A percentile compares a stretch with the other conserved stretches of the same genome.
Conservation (phyloP, 1,140 invertebrate species). For the Brachionus calyciflorus region DNA sequence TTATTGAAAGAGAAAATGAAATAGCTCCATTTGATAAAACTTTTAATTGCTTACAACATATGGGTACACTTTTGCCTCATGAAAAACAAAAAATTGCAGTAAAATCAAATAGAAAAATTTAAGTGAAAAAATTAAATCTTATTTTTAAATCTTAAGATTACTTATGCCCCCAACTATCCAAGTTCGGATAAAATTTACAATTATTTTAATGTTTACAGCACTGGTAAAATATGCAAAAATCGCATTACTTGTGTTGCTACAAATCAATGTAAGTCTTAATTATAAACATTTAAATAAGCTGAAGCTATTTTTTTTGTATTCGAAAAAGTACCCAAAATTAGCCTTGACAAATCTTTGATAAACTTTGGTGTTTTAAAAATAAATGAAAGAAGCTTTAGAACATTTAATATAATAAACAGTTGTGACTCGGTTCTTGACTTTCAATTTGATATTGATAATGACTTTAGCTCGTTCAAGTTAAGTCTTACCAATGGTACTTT, state of each 20-base stretch:
- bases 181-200: conserved; percentile 53
- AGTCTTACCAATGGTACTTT: conserved; percentile 6
- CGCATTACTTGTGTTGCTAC: conserved; percentile 55
- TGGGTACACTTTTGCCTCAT: conserved; percentile 5
- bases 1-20: conserved; percentile 21
- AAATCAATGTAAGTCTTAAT: conserved; percentile 52
- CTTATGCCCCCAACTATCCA: conserved; percentile 54
- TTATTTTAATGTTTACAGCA: conserved; percentile 57
- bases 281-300: too few relatives aligned
- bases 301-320: not conserved
- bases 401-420: conserved; percentile 19
- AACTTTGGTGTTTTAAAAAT: conserved; percentile 29
- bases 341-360: conserved; percentile 4
- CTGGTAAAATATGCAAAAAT: conserved; percentile 56
- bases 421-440: not conserved
- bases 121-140: not conserved
- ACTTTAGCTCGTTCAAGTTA: conserved; percentile 29
- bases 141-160: conserved; percentile 52
- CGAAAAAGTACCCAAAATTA: not conserved
- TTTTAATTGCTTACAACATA: conserved; percentile 35
- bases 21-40: not conserved
- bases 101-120: not conserved
- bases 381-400: not conserved
- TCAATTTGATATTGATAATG: conserved; percentile 43
- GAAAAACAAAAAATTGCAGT: conserved; percentile 33